These are phyloP conservation scores for Oreochromis tanganicae DNA, from an alignment of 2,113 vertebrate species.

Conservation along the genomic window DNA sequence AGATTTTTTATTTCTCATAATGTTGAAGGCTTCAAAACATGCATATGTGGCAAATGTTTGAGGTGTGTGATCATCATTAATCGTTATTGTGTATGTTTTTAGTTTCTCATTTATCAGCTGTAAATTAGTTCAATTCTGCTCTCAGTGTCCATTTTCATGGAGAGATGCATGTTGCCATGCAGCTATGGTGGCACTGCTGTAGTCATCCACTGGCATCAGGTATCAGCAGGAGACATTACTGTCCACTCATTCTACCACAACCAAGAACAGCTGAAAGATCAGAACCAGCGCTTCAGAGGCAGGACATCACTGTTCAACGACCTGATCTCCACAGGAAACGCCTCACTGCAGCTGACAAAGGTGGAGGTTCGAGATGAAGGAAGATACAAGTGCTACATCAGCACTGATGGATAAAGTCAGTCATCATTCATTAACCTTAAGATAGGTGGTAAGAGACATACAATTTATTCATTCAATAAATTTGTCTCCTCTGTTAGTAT, in stretches of 20 bases:
- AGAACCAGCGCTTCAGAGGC: not conserved
- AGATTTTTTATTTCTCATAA: not conserved
- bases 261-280: fast-evolving
- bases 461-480: fast-evolving
- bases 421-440: not conserved
- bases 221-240: not conserved
- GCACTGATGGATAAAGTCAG: fast-evolving
- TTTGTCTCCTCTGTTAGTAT: fast-evolving
- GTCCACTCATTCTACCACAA: not conserved
- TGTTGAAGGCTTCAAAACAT: not conserved
- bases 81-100: not conserved
- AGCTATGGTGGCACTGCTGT: not conserved
- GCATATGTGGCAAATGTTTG: not conserved
- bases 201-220: slow-evolving; percentile 63
- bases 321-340: slow-evolving; percentile 55
- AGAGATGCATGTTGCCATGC: slow-evolving; percentile 62
- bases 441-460: not conserved
- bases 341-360: slow-evolving; percentile 57
- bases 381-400: slow-evolving; percentile 57
- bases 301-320: not conserved
- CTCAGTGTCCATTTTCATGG: not conserved
- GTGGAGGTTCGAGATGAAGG: slow-evolving; percentile 44
- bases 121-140: not conserved
- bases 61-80: too few species aligned
- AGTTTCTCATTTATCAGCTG: not conserved